These are phyloP conservation scores for Spheniscus mendiculus DNA, from an alignment of 2,113 vertebrate species.

Conservation along the genomic window DNA sequence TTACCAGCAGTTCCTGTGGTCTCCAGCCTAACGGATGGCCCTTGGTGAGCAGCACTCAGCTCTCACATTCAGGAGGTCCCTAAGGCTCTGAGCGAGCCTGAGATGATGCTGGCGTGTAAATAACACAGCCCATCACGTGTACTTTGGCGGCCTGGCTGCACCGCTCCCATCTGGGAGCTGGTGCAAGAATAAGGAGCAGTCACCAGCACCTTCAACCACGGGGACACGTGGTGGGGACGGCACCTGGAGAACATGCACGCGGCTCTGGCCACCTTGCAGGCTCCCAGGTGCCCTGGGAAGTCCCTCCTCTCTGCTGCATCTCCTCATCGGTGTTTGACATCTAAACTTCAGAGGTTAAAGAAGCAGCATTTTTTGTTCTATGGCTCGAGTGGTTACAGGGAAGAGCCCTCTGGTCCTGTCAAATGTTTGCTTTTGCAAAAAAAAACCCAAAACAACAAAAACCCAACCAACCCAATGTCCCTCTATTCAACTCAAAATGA, in stretches of 20 bases:
- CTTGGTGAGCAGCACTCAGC: background rate
- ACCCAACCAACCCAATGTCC: background rate
- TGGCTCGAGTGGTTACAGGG: no score
- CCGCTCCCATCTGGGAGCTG: background rate
- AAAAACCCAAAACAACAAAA: background rate
- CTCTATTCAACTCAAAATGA: background rate
- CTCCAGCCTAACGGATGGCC: background rate
- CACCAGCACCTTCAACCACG: background rate
- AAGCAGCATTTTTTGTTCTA: fast-evolving
- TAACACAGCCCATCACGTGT: fast-evolving
- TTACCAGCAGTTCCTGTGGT: constrained; percentile 49
- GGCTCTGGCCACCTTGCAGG: background rate
- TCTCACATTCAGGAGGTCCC: background rate
- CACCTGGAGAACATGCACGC: fast-evolving
- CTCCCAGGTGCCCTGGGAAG: no score
- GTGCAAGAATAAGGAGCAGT: background rate
- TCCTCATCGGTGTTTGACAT: fast-evolving
- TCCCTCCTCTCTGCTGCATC: background rate
- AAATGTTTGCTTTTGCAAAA: background rate
- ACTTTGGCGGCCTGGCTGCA: background rate
- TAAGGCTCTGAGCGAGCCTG: background rate
- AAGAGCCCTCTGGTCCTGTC: no score
- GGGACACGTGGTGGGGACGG: fast-evolving
- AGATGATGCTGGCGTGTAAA: fast-evolving
- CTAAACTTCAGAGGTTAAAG: background rate